Conservation (phyloP, 1,140 invertebrate species). For the Chlorops oryzae region DNA sequence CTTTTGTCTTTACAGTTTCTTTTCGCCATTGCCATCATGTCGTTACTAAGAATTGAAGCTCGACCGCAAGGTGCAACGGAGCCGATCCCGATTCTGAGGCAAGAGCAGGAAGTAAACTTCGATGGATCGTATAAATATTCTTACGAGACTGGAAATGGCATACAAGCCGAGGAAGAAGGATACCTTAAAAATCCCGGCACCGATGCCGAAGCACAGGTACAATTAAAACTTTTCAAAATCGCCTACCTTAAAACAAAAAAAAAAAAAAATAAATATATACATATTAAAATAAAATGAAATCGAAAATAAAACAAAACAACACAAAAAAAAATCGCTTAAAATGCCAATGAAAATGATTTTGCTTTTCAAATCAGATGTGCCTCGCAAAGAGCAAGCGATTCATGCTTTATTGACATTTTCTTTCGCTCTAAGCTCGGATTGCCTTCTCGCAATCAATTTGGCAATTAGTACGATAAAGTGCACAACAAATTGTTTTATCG, state of each 20-base stretch:
- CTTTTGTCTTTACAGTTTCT: neutral
- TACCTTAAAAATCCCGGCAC: conserved; percentile 61
- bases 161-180: conserved; percentile 60
- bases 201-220: conserved; percentile 53
- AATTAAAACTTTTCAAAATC: neutral
- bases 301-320: no score
- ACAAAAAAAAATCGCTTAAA: no score
- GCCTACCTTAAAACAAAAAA: neutral
- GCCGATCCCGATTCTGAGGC: conserved; percentile 56
- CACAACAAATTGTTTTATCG: no score
- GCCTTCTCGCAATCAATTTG: no score
- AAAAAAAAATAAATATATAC: no score
- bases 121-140: conserved; percentile 62
- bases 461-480: no score
- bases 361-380: no score
- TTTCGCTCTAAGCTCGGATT: no score
- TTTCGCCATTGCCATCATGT: neutral
- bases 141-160: conserved; percentile 63
- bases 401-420: no score
- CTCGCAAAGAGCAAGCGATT: no score
- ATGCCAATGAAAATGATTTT: no score
- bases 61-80: conserved; percentile 46
- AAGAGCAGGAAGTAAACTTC: conserved; percentile 57
- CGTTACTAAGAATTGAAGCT: conserved; percentile 17
- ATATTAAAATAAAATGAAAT: no score